Base-by-base conservation (phyloP, 2,113 vertebrate genomes). In the Cynocephalus volans region DNA sequence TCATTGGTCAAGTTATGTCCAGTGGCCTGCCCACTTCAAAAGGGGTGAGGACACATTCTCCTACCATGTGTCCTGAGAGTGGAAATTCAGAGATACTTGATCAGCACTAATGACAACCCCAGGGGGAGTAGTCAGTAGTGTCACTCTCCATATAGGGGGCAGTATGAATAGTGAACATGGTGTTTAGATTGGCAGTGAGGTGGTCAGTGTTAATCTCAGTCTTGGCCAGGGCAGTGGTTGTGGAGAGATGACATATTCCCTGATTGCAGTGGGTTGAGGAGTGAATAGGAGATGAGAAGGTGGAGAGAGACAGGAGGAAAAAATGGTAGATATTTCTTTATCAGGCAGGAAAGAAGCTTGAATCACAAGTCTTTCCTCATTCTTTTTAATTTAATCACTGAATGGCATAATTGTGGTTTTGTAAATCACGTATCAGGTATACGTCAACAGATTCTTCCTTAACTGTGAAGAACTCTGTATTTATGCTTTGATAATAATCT, bases 311-410 rank as follows among this genome's bases (percentile, higher is more conserved):
- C 8, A 2, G 56, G 8, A 82, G 72, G 82, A 85, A 64, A 62
- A 19, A 54, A 41, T 6, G 31, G 41, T 60, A 19, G 77, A 65
- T 26, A 70, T 9, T 56, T 58, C 54, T 94, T 79, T 76, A 41
- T n/a, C 70, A 18, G 82, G 33, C n/a, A 72, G 72, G 67, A 75
- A 58, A 62, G 82, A 65, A 76, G 26, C 65, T 82, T 52, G 56
- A 21, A 28, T 82, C 12, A 33, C 26, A 5, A 62, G 48, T 76
- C 54, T 93, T 96, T 75, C 60, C 73, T 75, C 88, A 50, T 88
- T 96, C 48, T 87, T 93, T 72, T 77, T 80, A 4, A 21, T 72
- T 85, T 81, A 96, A 33, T 62, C 50, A 17, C 56, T 90, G 73
- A 45, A 41, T 50, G 45, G 13, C 52, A 10, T 77, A 13, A 5